Conservation (phyloP, 2,797 vertebrate genomes). For the Oryzias dopingdopingensis region DNA sequence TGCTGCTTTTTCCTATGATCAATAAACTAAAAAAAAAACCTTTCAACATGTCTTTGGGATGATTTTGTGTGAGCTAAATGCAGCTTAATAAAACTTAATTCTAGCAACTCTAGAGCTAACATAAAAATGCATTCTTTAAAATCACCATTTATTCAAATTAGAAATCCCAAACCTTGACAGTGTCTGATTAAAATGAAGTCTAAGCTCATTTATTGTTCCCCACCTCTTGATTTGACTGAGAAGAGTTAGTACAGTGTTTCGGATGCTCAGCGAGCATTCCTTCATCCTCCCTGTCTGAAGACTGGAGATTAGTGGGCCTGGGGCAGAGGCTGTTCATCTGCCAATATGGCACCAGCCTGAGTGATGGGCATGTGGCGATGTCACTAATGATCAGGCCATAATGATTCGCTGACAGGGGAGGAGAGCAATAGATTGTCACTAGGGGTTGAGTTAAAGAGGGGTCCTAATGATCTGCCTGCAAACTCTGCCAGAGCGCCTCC, state of each 20-base stretch:
- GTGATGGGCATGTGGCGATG: constrained; percentile 77
- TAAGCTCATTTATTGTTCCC: neutral
- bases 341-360: constrained; percentile 78
- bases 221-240: constrained; percentile 13
- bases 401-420: constrained; percentile 81
- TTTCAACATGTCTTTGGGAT: too few relatives aligned
- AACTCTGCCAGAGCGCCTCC: constrained; percentile 70
- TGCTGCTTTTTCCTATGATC: too few relatives aligned
- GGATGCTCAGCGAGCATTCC: constrained; percentile 57
- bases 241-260: constrained; percentile 28
- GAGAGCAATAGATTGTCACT: constrained; percentile 79
- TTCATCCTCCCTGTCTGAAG: constrained; percentile 72
- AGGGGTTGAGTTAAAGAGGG: constrained; percentile 75
- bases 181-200: neutral
- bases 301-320: constrained; percentile 69
- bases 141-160: too few relatives aligned
- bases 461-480: constrained; percentile 75
- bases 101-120: too few relatives aligned
- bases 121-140: too few relatives aligned
- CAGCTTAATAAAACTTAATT: too few relatives aligned
- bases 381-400: constrained; percentile 82
- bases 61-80: too few relatives aligned
- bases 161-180: neutral
- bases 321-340: constrained; percentile 77
- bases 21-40: too few relatives aligned